A percentile compares a stretch with the other conserved stretches of the same genome.
These are phyloP conservation scores for Ammospiza maritima DNA, from an alignment of 2,797 vertebrate genomes.

Conservation along the genomic window DNA sequence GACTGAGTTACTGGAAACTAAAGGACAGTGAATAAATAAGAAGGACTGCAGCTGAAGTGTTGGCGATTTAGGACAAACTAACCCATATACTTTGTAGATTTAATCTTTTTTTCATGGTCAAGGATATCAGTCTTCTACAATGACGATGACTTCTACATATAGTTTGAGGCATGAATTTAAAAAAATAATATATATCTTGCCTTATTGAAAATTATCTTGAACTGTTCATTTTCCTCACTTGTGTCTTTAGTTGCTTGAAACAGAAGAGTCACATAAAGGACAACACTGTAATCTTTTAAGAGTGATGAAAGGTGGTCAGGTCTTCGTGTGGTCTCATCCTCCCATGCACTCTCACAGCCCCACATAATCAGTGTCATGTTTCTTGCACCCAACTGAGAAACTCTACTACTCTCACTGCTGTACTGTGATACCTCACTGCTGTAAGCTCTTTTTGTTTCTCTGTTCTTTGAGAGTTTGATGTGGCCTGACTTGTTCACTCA, in stretches of 20 bases:
- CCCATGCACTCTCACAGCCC: neutral
- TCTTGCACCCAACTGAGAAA: fast-evolving
- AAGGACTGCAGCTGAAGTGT: neutral
- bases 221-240: neutral
- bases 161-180: neutral
- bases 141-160: neutral
- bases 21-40: neutral
- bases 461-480: neutral
- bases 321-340: neutral
- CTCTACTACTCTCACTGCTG: neutral
- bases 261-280: neutral
- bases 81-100: neutral
- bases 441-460: neutral
- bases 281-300: neutral
- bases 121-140: neutral
- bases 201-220: neutral
- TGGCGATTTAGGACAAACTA: neutral
- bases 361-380: neutral
- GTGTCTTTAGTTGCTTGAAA: neutral
- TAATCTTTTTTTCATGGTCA: neutral
- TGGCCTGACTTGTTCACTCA: neutral
- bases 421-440: neutral
- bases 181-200: neutral
- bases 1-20: neutral
- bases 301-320: neutral